Conservation (phyloP, 2,888 invertebrate species). For the Galerucella calmariensis region DNA sequence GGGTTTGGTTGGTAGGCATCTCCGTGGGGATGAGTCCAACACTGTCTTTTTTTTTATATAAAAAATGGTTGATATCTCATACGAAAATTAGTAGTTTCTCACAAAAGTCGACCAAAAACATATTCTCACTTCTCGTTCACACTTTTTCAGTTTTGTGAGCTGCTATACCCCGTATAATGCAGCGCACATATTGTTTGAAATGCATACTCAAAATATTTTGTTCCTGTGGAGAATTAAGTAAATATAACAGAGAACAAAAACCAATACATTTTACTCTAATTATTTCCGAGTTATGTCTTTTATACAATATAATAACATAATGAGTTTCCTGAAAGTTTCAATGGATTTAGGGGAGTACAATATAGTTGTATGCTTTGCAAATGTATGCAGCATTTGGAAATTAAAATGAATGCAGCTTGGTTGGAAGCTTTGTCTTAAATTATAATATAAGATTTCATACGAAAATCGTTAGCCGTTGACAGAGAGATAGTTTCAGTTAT, state of each 20-base stretch:
- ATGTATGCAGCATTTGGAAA: slow-evolving; percentile 30
- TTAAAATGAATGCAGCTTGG: slow-evolving; percentile 30
- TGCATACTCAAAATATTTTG: background rate
- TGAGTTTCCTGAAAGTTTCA: too few relatives aligned
- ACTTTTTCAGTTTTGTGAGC: too few relatives aligned
- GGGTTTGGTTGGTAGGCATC: too few relatives aligned
- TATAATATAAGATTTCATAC: background rate
- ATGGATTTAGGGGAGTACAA: background rate
- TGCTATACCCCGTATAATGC: too few relatives aligned
- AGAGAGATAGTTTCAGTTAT: too few relatives aligned
- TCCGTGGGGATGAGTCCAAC: too few relatives aligned
- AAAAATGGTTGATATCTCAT: too few relatives aligned
- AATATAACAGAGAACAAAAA: background rate
- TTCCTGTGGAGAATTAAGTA: background rate
- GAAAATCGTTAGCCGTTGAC: too few relatives aligned
- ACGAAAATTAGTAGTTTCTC: too few relatives aligned
- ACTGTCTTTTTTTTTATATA: too few relatives aligned
- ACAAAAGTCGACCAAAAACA: too few relatives aligned
- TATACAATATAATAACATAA: background rate
- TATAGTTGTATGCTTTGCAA: slow-evolving; percentile 18
- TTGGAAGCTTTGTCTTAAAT: background rate
- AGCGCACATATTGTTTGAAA: background rate
- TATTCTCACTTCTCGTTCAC: too few relatives aligned
- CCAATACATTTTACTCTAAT: slow-evolving; percentile 3
- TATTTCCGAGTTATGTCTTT: background rate